A percentile compares a stretch with the other conserved stretches of the same genome.
These are phyloP conservation scores for Excalfactoria chinensis DNA, from an alignment of 2,113 vertebrate genomes.

Conservation along the genomic window DNA sequence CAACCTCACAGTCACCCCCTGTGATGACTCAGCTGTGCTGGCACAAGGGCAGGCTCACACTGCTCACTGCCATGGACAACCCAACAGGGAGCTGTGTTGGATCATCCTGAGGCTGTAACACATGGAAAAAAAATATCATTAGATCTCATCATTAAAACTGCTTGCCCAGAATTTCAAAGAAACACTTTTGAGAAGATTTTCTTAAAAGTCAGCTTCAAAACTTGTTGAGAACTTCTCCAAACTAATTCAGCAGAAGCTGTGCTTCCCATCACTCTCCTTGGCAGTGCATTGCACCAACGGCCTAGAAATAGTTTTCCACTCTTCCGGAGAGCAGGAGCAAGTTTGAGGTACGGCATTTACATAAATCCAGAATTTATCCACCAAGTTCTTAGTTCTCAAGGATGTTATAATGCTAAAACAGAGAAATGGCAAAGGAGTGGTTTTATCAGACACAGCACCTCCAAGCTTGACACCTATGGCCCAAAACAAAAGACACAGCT, in stretches of 20 bases:
- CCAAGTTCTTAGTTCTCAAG: conserved; percentile 21
- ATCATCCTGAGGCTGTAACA: background rate
- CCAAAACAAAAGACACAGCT: conserved; percentile 31
- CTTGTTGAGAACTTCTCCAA: conserved; percentile 45
- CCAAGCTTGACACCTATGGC: conserved; percentile 57
- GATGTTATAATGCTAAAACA: conserved; percentile 63
- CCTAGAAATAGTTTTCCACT: conserved; percentile 18
- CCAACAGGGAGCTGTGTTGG: background rate
- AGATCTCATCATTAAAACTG: background rate
- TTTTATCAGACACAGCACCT: conserved; percentile 35
- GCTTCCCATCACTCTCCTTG: conserved; percentile 13
- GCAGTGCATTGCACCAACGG: conserved; percentile 5
- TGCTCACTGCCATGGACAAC: background rate
- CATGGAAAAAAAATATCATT: background rate
- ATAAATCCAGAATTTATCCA: conserved; percentile 71
- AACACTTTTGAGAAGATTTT: background rate
- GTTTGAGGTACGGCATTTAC: conserved; percentile 65
- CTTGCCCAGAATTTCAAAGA: conserved; percentile 33
- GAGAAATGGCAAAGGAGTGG: conserved; percentile 52
- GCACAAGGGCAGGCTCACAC: background rate
- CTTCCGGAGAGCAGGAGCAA: conserved; percentile 22
- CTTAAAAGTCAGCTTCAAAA: conserved; percentile 26
- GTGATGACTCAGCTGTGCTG: background rate
- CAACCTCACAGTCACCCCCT: background rate
- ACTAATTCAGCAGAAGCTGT: conserved; percentile 42